These are phyloP conservation scores for Lanistes nyassanus DNA, from an alignment of 1,140 invertebrate genomes.

Conservation along the genomic window DNA sequence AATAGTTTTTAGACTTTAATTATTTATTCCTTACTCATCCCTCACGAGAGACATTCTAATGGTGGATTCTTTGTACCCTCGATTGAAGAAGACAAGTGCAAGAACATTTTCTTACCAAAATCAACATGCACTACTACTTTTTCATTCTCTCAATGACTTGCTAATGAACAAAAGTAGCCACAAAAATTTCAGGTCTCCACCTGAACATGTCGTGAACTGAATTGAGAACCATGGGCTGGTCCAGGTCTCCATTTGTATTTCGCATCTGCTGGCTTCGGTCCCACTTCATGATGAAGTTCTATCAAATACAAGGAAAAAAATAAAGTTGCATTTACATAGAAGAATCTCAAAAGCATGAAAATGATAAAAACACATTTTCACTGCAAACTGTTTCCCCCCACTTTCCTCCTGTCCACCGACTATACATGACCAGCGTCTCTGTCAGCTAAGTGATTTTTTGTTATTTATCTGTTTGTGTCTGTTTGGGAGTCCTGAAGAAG, in stretches of 20 bases:
- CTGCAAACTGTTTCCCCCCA: too few relatives aligned
- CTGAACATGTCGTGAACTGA: constrained; percentile 56
- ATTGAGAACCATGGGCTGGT: constrained; percentile 44
- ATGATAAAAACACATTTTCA: too few relatives aligned
- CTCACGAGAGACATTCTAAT: not conserved
- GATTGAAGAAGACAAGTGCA: not conserved
- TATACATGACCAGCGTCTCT: too few relatives aligned
- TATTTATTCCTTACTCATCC: not conserved
- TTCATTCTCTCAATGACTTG: not conserved
- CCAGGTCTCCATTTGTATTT: constrained; percentile 28
- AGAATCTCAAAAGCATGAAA: too few relatives aligned
- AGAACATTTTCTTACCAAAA: too few relatives aligned
- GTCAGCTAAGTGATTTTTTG: too few relatives aligned
- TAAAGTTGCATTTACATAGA: not conserved
- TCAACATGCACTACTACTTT: too few relatives aligned
- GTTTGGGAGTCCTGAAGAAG: too few relatives aligned
- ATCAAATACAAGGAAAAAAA: constrained; percentile 17
- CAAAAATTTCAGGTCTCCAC: constrained; percentile 21
- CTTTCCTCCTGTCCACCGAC: too few relatives aligned
- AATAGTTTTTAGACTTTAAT: not conserved
- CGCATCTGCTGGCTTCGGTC: constrained; percentile 38
- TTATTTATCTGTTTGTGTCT: too few relatives aligned
- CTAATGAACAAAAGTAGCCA: not conserved
- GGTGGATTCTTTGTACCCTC: not conserved
- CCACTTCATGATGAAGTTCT: constrained; percentile 63